Evolutionary conservation across 2,888 invertebrate genomes (phyloP).

Genomic region (Sclerodermus sp.): DNA sequence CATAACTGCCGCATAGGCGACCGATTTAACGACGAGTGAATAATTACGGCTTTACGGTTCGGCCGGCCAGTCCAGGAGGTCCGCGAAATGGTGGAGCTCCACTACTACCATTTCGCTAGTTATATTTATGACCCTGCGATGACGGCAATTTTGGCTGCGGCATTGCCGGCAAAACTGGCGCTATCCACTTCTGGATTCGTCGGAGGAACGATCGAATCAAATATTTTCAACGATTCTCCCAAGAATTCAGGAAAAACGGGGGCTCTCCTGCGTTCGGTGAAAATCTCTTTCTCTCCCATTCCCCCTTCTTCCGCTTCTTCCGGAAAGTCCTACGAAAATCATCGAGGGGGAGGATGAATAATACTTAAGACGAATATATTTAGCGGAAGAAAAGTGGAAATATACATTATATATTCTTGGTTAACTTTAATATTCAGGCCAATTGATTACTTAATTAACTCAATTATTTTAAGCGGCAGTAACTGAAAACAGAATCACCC

Average conservation of each 20-base stretch:
- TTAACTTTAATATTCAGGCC: not conserved
- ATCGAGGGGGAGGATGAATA: no score
- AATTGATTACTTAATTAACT: constrained; percentile 11
- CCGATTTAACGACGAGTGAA: constrained; percentile 54
- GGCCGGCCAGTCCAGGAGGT: constrained; percentile 27
- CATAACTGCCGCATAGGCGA: constrained; percentile 46
- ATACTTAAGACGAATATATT: no score
- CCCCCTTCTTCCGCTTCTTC: no score
- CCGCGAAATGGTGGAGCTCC: constrained; percentile 30
- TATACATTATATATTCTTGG: not conserved
- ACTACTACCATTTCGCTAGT: constrained; percentile 28
- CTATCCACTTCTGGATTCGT: constrained; percentile 13
- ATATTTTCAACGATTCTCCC: not conserved
- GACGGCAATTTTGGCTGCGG: constrained; percentile 34
- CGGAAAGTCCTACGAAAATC: no score
- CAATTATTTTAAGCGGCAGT: constrained; percentile 3
- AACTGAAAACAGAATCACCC: constrained; percentile 10
- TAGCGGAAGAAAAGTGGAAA: not conserved
- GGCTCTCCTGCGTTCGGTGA: no score
- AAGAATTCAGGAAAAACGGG: not conserved
- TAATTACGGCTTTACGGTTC: constrained; percentile 52
- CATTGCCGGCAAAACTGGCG: constrained; percentile 28
- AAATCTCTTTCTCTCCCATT: no score
- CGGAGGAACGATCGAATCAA: not conserved
- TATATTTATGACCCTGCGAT: constrained; percentile 47